Conservation (phyloP, 2,113 vertebrate genomes). For the Chunga burmeisteri region DNA sequence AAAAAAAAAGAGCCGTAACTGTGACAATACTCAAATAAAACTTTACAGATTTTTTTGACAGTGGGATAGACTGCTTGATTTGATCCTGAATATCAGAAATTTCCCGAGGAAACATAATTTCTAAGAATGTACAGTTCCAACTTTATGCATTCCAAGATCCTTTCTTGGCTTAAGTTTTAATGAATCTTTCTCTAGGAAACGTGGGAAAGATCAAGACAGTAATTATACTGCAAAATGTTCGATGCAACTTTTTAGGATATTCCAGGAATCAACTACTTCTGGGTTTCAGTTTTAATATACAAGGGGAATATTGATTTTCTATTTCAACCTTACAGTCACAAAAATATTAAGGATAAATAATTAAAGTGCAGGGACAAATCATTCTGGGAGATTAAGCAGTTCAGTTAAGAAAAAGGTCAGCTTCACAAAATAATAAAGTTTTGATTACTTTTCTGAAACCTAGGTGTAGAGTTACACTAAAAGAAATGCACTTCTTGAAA, state of each 20-base stretch:
- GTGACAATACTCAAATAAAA: neutral
- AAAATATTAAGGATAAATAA: slow-evolving; percentile 28
- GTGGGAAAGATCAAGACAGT: neutral
- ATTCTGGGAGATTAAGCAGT: neutral
- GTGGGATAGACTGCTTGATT: neutral
- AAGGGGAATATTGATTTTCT: neutral
- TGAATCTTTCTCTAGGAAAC: neutral
- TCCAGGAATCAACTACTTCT: neutral
- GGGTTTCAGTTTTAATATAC: neutral
- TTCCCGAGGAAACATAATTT: neutral
- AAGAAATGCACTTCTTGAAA: neutral
- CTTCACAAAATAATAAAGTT: neutral
- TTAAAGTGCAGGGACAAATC: neutral
- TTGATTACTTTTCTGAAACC: slow-evolving; percentile 8
- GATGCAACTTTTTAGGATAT: neutral
- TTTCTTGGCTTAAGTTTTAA: neutral
- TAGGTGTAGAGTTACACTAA: neutral
- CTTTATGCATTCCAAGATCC: neutral
- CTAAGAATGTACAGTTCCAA: neutral
- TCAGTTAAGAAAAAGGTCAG: neutral
- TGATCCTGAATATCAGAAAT: neutral
- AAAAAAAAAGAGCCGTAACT: neutral
- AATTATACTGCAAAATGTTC: neutral
- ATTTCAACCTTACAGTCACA: neutral
- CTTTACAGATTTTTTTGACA: neutral